Percentiles rank a stretch among this genome's conserved stretches.
phyloP scores from a whole-genome alignment of 2,888 invertebrate species.

The Thelaira solivaga region DNA sequence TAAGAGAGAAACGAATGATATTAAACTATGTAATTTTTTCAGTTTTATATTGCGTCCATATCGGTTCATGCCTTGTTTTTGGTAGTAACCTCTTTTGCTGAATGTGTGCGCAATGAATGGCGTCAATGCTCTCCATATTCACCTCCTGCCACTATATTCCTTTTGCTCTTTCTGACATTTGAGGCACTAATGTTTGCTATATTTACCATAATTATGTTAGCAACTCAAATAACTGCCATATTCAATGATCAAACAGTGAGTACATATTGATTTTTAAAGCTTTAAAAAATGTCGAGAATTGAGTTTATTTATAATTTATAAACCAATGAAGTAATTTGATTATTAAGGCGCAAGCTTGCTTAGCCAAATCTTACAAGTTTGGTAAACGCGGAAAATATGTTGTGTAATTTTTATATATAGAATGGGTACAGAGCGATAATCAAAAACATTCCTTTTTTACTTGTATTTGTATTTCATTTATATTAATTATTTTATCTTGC shows the following conservation, averaged over 20 bases:
- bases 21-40: too few species aligned
- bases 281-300: too few species aligned
- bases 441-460: background rate
- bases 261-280: too few species aligned
- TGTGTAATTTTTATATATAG: too few species aligned
- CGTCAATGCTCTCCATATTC: slow-evolving; percentile 94
- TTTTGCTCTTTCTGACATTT: slow-evolving; percentile 93
- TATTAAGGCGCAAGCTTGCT: too few species aligned
- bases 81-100: slow-evolving; percentile 94
- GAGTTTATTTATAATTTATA: too few species aligned
- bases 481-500: background rate
- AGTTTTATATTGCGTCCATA: slow-evolving; percentile 99
- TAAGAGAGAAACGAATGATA: too few species aligned
- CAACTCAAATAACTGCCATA: slow-evolving; percentile 96
- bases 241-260: slow-evolving; percentile 98
- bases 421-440: too few species aligned
- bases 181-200: slow-evolving; percentile 97
- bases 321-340: too few species aligned
- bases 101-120: slow-evolving; percentile 96
- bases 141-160: slow-evolving; percentile 96
- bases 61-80: slow-evolving; percentile 95
- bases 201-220: slow-evolving; percentile 98
- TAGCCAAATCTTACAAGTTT: too few species aligned
- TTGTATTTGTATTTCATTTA: background rate
- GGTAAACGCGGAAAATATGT: too few species aligned